Base-by-base conservation (phyloP, 2,113 vertebrate species). In the Ahaetulla prasina region DNA sequence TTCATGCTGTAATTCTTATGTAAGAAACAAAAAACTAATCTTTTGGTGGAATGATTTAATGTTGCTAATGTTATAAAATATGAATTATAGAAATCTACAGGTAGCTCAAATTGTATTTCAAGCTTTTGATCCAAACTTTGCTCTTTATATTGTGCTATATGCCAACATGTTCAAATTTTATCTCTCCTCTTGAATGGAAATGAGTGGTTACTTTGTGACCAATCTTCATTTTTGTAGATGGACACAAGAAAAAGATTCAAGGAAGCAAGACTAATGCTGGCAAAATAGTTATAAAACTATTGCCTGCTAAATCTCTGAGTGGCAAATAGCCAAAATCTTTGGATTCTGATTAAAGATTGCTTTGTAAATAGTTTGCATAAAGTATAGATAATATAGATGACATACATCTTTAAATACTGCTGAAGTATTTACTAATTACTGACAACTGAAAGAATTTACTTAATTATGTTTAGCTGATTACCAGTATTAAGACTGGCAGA, bases 211-310 rank as follows among this genome's bases (percentile, higher is more conserved):
- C 87, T 54, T 22, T 85, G 68, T 53, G 47, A 60, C 54, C 45
- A 53, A 89, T 89, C 87, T 89, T 89, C 60, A 93, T 90, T 91
- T 90, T 39, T 85, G 1, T 53, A 27, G 35, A 80, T 89, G 0
- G 68, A 93, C 49, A 93, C 92, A 90, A 45, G 89, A 92, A 80
- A 80, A 22, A 94, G 85, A 3, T 30, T 92, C 90, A 63, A 91
- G 93, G 43, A 23, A 52, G 84, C n/a, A 88, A 92, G 85, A 55
- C 88, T 85, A 39, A 89, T n/a, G 50, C 93, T 94, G 91, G 91
- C 60, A 91, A 89, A 92, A 92, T 68, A 68, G 60, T 91, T 74
- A 30, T 91, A 68, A 94, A 57, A n/a, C 84, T 92, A 0, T 86
- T 0, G 90, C 89, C 84, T 87, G 18, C 88, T 45, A 55, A 8